These are phyloP conservation scores for Ligdia adustata DNA, from an alignment of 2,888 invertebrate genomes.

Conservation along the genomic window DNA sequence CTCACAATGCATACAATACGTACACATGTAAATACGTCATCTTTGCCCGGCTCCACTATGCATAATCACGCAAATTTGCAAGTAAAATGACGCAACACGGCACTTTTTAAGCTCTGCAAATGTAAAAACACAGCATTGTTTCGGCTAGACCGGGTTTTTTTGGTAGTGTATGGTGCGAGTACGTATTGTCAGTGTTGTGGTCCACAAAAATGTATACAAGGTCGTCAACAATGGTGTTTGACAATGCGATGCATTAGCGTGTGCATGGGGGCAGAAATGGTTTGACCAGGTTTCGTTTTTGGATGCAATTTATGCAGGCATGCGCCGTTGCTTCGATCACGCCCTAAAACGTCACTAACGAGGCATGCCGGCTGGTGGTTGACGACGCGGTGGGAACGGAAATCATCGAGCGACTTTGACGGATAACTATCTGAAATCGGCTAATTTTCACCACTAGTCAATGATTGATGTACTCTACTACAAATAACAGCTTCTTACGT, in stretches of 20 bases:
- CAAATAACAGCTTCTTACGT: background rate
- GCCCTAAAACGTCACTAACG: constrained; percentile 77
- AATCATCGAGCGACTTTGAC: constrained; percentile 54
- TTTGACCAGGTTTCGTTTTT: constrained; percentile 55
- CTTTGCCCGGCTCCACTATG: constrained; percentile 69
- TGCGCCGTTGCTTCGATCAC: constrained; percentile 77
- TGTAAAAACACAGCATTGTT: constrained; percentile 68
- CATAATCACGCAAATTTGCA: constrained; percentile 79
- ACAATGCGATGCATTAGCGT: constrained; percentile 38
- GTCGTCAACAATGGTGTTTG: constrained; percentile 50
- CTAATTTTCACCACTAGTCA: constrained; percentile 45
- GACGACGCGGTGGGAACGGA: constrained; percentile 67
- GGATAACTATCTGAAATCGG: constrained; percentile 50
- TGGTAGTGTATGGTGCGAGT: constrained; percentile 25
- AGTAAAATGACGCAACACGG: constrained; percentile 72
- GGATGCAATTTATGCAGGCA: constrained; percentile 75
- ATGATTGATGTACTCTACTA: background rate
- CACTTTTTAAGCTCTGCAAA: constrained; percentile 73
- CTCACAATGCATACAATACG: constrained; percentile 74
- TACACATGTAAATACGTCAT: constrained; percentile 74
- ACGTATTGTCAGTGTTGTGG: constrained; percentile 43
- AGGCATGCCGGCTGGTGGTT: constrained; percentile 57
- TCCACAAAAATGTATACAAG: constrained; percentile 63
- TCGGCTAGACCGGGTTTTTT: constrained; percentile 50
- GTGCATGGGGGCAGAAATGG: constrained; percentile 43